Percentiles rank a stretch among this genome's conserved stretches.
Conservation (phyloP, 2,888 invertebrate species). For the Elgonia sp. region DNA sequence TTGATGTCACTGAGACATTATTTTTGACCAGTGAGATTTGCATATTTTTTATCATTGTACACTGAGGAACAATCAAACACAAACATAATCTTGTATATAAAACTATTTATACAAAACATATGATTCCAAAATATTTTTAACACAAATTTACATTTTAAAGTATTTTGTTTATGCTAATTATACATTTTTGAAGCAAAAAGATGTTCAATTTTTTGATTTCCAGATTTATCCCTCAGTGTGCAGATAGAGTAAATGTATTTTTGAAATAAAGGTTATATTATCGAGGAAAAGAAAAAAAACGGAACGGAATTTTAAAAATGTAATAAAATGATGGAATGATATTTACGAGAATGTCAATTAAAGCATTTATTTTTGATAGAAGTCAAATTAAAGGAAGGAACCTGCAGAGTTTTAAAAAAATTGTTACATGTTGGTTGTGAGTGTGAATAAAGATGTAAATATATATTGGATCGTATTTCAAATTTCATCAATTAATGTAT, state of each 20-base stretch:
- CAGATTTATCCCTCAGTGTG: slow-evolving; percentile 22
- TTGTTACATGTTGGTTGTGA: slow-evolving; percentile 26
- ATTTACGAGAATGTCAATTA: slow-evolving; percentile 59
- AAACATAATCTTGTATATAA: neutral
- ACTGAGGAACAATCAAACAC: neutral
- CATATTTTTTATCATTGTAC: slow-evolving; percentile 39
- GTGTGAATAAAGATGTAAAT: slow-evolving; percentile 29
- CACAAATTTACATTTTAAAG: too few relatives aligned
- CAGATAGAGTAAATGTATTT: slow-evolving; percentile 32
- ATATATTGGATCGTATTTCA: slow-evolving; percentile 21
- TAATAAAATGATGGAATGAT: neutral
- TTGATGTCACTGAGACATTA: too few relatives aligned
- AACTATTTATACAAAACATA: neutral
- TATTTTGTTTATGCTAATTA: too few relatives aligned
- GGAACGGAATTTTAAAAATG: neutral
- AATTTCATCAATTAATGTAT: slow-evolving; percentile 5
- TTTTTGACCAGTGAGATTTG: neutral
- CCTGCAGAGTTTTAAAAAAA: neutral
- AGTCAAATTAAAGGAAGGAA: slow-evolving; percentile 39
- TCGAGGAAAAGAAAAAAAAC: neutral
- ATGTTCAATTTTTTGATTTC: neutral
- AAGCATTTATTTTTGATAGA: slow-evolving; percentile 64
- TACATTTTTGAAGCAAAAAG: too few relatives aligned
- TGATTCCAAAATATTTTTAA: neutral
- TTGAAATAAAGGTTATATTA: slow-evolving; percentile 24